Evolutionary conservation across 92 coral and sea anemone genomes (phyloP).

Genomic region (Palythoa grandiflora): DNA sequence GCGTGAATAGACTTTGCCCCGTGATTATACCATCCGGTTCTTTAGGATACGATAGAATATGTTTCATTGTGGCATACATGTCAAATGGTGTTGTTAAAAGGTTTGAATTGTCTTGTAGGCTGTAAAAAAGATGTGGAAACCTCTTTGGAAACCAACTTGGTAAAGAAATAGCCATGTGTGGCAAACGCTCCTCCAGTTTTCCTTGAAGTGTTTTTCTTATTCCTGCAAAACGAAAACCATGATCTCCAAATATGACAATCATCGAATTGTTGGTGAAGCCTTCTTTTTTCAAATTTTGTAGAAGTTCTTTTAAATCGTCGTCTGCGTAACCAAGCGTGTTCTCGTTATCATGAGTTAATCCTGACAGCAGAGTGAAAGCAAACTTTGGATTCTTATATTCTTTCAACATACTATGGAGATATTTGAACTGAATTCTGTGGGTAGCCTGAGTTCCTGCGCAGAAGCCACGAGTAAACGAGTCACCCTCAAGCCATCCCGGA

Average conservation of each 20-base stretch:
- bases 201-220: constrained; percentile 75
- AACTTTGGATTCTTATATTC: constrained; percentile 76
- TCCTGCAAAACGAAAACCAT: constrained; percentile 65
- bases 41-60: constrained; percentile 71
- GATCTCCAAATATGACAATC: constrained; percentile 77
- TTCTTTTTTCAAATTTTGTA: constrained; percentile 55
- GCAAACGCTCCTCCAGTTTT: constrained; percentile 82
- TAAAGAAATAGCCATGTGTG: constrained; percentile 70
- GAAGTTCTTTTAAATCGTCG: constrained; percentile 52
- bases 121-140: constrained; percentile 53
- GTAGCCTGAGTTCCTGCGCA: constrained; percentile 73
- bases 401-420: constrained; percentile 63
- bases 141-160: constrained; percentile 68
- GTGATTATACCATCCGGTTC: constrained; percentile 60
- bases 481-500: constrained; percentile 78
- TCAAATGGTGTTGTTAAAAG: constrained; percentile 75
- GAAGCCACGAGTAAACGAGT: neutral
- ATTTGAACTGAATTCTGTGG: constrained; percentile 68
- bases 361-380: constrained; percentile 55
- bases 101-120: constrained; percentile 53
- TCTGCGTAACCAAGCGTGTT: constrained; percentile 66
- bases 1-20: constrained; percentile 78
- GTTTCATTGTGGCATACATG: constrained; percentile 69
- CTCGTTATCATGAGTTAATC: constrained; percentile 47
- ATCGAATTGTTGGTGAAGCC: constrained; percentile 56